phyloP scores from a whole-genome alignment of 2,797 vertebrate species.

The Pelodytes ibericus region DNA sequence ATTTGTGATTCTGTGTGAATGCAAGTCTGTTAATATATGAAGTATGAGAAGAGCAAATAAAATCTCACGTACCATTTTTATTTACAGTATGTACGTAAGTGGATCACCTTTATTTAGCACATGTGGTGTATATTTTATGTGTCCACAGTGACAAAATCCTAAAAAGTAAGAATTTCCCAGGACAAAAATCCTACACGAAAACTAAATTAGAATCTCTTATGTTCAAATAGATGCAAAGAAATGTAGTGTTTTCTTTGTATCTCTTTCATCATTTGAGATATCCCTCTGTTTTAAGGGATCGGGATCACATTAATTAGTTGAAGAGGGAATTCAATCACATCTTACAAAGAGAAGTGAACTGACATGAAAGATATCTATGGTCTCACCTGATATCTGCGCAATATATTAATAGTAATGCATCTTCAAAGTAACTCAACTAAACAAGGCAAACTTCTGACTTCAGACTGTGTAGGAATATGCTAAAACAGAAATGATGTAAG shows the following conservation, averaged over 20 bases:
- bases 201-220: neutral
- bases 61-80: too few species aligned
- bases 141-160: too few species aligned
- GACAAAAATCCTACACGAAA: neutral
- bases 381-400: conserved; percentile 61
- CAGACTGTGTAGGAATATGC: conserved; percentile 52
- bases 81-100: too few species aligned
- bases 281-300: conserved; percentile 15
- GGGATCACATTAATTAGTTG: conserved; percentile 59
- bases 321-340: conserved; percentile 62
- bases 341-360: conserved; percentile 60
- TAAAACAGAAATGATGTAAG: conserved; percentile 15
- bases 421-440: conserved; percentile 61
- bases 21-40: too few species aligned
- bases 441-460: conserved; percentile 62
- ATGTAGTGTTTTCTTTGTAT: conserved; percentile 14
- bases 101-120: too few species aligned
- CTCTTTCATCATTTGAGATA: conserved; percentile 28
- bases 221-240: conserved; percentile 17
- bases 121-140: too few species aligned
- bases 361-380: conserved; percentile 60
- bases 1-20: too few species aligned
- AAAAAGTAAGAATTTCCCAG: too few species aligned
- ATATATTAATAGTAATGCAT: conserved; percentile 67
- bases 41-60: too few species aligned